Percentiles rank a stretch among this genome's conserved stretches.
phyloP scores from a whole-genome alignment of 1,140 invertebrate species.

The Drosophila orena region DNA sequence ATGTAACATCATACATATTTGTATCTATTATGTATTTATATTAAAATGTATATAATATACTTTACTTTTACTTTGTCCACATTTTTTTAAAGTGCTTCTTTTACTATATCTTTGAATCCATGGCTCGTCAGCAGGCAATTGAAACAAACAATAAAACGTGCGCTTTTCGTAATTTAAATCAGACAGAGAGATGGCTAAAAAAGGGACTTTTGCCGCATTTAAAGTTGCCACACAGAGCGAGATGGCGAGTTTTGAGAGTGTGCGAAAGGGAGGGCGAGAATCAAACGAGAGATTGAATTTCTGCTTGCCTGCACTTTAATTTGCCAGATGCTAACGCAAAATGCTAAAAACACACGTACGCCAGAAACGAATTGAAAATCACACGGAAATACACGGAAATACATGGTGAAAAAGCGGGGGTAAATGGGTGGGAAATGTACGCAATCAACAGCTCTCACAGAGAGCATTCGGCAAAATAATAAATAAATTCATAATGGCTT shows the following conservation, averaged over 20 bases:
- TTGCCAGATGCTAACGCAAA: constrained; percentile 71
- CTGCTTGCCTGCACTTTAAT: constrained; percentile 82
- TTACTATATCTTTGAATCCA: constrained; percentile 16
- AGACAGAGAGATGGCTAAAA: constrained; percentile 45
- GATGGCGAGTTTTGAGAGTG: not conserved
- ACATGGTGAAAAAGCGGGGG: constrained; percentile 4
- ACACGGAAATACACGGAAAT: constrained; percentile 33
- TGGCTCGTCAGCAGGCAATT: constrained; percentile 75
- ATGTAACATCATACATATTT: no score
- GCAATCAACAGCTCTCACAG: constrained; percentile 67
- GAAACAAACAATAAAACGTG: constrained; percentile 83
- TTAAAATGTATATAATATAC: no score
- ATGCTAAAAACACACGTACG: constrained; percentile 74
- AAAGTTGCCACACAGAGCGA: constrained; percentile 37
- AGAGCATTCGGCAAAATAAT: constrained; percentile 61
- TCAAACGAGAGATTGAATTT: constrained; percentile 82
- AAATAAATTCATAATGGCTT: constrained; percentile 81
- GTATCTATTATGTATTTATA: no score
- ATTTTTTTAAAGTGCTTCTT: not conserved
- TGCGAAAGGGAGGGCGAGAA: constrained; percentile 30
- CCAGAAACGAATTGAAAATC: constrained; percentile 70
- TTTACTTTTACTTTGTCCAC: no score
- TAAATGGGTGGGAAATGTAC: constrained; percentile 47
- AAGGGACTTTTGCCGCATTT: constrained; percentile 62
- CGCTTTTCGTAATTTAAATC: constrained; percentile 80